Conservation (phyloP, 2,888 invertebrate species). For the Phorcus lineatus region DNA sequence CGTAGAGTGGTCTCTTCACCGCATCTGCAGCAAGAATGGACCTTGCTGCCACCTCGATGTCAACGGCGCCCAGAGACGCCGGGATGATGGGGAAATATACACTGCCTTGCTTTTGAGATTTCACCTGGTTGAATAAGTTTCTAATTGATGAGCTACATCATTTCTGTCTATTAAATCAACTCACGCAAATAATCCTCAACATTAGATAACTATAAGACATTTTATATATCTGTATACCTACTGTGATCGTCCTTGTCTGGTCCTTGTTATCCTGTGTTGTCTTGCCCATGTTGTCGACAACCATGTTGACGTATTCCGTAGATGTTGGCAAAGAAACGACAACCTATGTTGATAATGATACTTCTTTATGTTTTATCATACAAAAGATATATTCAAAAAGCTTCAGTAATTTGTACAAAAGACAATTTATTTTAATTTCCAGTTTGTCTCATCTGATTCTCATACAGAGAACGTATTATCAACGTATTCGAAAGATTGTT, state of each 20-base stretch:
- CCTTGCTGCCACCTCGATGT: conserved; percentile 85
- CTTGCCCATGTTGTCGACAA: background rate
- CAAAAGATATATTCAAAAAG: too few relatives aligned
- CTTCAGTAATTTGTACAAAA: too few relatives aligned
- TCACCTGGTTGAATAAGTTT: background rate
- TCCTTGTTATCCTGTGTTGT: background rate
- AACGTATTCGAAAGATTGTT: too few relatives aligned
- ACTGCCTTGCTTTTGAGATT: conserved; percentile 84
- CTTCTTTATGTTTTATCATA: too few relatives aligned
- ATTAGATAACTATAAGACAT: too few relatives aligned
- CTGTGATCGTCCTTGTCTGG: background rate
- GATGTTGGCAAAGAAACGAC: conserved; percentile 8
- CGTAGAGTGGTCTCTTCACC: conserved; percentile 83
- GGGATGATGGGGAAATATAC: conserved; percentile 92
- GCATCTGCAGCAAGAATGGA: conserved; percentile 87
- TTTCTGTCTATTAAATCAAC: too few relatives aligned
- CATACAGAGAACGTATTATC: too few relatives aligned
- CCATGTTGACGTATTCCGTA: background rate
- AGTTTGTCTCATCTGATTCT: too few relatives aligned
- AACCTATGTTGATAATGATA: background rate
- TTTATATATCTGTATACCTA: background rate
- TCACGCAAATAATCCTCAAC: too few relatives aligned
- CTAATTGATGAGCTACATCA: too few relatives aligned
- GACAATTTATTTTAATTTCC: too few relatives aligned
- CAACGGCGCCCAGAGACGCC: conserved; percentile 83